Evolutionary conservation across 1,140 invertebrate species (phyloP), one percentile per base, ranked within the genome.

Genomic region (Harpegnathos saltator): DNA sequence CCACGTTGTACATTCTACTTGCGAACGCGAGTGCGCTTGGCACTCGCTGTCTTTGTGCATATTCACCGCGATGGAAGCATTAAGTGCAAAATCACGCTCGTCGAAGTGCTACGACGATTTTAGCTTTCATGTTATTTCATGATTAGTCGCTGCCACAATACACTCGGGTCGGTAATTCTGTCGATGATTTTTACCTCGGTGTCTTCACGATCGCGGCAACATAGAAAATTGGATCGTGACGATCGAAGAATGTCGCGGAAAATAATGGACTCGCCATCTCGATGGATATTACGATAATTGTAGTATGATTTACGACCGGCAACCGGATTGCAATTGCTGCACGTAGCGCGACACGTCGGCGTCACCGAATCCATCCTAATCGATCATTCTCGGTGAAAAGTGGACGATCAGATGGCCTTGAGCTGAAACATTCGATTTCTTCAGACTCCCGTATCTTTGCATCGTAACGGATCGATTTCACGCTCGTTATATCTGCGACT

Each of bases 361-460:
- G 3, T 48, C n/a, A 50, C 68, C 61, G n/a, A 66, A 72, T 87
- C 29, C 11, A 14, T 72, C 61, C 12, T 84, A 59, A 87, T 81
- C 81, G 62, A 86, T 84, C 38, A 50, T 84, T 54, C 33, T 33
- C 19, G 19, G 50, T 26, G 22, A 78, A 87, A 87, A 78, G 62
- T 61, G 48, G 63, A 24, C 52, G 62, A 87, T 74, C 72, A 50
- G 26, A 26, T 17, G 33, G 24, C 69, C 85, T 84, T 65, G 81
- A 68, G 29, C 24, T 3, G 33, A 69, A 65, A 11, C 44, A 17
- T 29, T 7, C 3, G 50, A 33, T 87, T 87, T 87, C 86, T 72
- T 77, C 65, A 87, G 54, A 52, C 29, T 33, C 61, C 11, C 59
- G 19, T 52, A 69, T 24, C 50, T 78, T 38, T 58, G 50, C 68